Base-by-base conservation (phyloP, 2,113 vertebrate species). In the Barnardius zonarius region DNA sequence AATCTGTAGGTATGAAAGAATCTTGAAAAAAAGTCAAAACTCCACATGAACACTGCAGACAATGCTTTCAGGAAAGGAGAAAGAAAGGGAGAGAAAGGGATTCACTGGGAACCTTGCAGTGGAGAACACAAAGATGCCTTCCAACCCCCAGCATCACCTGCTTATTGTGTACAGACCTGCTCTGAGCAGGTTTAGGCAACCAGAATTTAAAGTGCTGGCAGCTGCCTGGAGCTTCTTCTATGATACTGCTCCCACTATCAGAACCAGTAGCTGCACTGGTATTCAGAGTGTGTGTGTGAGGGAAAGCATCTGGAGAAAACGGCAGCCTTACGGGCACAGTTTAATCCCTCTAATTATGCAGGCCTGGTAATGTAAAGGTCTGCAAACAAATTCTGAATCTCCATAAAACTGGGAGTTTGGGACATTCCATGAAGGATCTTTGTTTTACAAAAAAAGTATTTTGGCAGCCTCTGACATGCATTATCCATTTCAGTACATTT, bases 261-360 rank as follows among this genome's bases (percentile, higher is more conserved):
- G 83, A 41, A 93, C 17, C 72, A 63, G 88, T 41, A 88, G 46
- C 61, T 55, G 31, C 35, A 25, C 9, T 43, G 69, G 51, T 55
- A 37, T 57, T 69, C 69, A 46, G 31, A 69, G 23, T 25, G 31
- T 17, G 31, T 84, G 57, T 90, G 83, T 62, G 67, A 90, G 41
- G 37, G 44, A 90, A 83, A 93, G 46, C 49, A 74, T 18, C 14
- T 88, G 31, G n/a, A 88, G 64, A 91, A 80, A 85, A 62, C 19
- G 52, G 49, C 82, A 94, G 89, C 91, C 84, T 95, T 49, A 77
- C 0, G 1, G 82, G 93, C 68, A 95, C 18, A n/a, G 43, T 74
- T 86, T 93, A 90, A 95, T 90, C 90, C 87, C 85, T 88, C 44
- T 55, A 91, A 96, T 95, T 92, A 86, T 72, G 46, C 61, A 43